Evolutionary conservation across 2,797 vertebrate species (phyloP).

Genomic region (Brachyrhaphis roseni): DNA sequence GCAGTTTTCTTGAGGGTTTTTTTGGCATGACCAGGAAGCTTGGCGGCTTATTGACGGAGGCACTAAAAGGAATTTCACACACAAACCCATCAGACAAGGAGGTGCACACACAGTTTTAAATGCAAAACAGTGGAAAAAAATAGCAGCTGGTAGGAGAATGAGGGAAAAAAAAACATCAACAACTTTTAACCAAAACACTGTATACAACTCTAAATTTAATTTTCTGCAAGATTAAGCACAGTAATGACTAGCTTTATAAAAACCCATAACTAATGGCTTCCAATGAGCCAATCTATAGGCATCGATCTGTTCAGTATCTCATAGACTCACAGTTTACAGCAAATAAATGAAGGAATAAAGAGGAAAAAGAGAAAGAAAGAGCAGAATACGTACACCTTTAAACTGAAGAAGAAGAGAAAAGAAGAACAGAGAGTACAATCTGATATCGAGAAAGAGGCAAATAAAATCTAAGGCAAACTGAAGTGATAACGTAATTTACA

Average conservation of each 20-base stretch:
- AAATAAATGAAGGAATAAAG: slow-evolving; percentile 58
- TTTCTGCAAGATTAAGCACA: slow-evolving; percentile 96
- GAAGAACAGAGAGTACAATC: not conserved
- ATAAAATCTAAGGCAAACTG: slow-evolving; percentile 1
- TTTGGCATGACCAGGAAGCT: slow-evolving; percentile 60
- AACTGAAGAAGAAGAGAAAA: slow-evolving; percentile 11
- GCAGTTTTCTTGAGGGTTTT: slow-evolving; percentile 65
- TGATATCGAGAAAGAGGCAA: slow-evolving; percentile 3
- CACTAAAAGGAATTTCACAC: slow-evolving; percentile 27
- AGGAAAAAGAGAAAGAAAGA: slow-evolving; percentile 25
- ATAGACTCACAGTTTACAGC: slow-evolving; percentile 71
- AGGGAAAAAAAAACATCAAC: slow-evolving; percentile 67
- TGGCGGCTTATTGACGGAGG: slow-evolving; percentile 60
- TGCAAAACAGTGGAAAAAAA: slow-evolving; percentile 49
- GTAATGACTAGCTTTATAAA: slow-evolving; percentile 93
- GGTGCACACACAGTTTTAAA: slow-evolving; percentile 32
- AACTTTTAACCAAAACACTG: slow-evolving; percentile 84
- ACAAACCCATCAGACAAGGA: not conserved
- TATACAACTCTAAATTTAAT: slow-evolving; percentile 92
- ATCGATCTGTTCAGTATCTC: slow-evolving; percentile 87
- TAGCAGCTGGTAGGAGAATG: slow-evolving; percentile 78
- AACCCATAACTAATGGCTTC: slow-evolving; percentile 90
- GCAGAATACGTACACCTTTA: slow-evolving; percentile 2
- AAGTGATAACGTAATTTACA: not conserved
- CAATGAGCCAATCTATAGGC: slow-evolving; percentile 89